Base-by-base conservation (phyloP, 2,888 invertebrate genomes). In the Limnephilus marmoratus region DNA sequence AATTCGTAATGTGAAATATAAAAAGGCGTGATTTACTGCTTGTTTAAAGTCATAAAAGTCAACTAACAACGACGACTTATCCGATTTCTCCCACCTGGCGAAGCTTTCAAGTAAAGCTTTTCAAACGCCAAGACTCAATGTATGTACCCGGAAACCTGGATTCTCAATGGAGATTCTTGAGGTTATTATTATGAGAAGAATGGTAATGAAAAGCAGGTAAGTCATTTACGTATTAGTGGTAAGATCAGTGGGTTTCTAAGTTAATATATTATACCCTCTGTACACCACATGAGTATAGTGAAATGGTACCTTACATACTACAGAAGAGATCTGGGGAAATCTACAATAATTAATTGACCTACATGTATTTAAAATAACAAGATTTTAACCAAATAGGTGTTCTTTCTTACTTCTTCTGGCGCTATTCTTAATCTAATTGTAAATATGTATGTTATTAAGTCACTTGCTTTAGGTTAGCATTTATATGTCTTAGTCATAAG, bases 21-120 rank as follows among this genome's bases (percentile, higher is more conserved):
- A 88, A 68, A 88, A 18, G 88, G 88, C 88, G 90, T 92, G 92
- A 92, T 92, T 92, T 92, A 92, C 90, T 90, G 81, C 90, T 92
- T 92, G 90, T 92, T 92, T 92, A 90, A 92, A 87, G 90, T 86
- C 90, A 87, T 92, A 92, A 92, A 92, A 92, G 81, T 80, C 86
- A 34, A 83, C 24, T 86, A 68, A 86, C 86, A 85, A 83, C 85
- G 24, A 68, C 68, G 85, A 85, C 85, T 45, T 45, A 85, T 45
- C 83, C 83, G 81, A 83, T 85, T 90, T 83, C 83, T 31, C 90
- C 90, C 49, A 31, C 83, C 41, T 45, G 90, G 81, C 13, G 81
- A 29, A 29, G 29, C 83, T 49, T 90, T 90, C 29, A 83, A 90
- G 53, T 37, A 90, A 83, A 81, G 37, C 81, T 13, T 80, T 80